phyloP scores from a whole-genome alignment of 2,888 invertebrate genomes.

The Nephrotoma guestfalica region DNA sequence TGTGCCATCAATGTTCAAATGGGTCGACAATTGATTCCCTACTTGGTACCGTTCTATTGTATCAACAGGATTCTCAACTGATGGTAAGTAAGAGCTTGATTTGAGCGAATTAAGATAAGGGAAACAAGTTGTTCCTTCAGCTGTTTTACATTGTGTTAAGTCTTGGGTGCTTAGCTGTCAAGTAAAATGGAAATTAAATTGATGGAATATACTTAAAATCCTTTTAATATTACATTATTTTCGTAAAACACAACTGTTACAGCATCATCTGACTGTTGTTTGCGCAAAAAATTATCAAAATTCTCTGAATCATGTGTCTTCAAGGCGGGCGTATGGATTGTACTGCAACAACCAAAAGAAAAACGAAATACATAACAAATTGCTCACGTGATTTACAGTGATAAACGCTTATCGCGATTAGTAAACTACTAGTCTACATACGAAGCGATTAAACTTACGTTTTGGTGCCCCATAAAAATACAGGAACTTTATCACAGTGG shows the following conservation, averaged over 20 bases:
- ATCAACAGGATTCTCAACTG: slow-evolving; percentile 43
- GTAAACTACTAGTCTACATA: neutral
- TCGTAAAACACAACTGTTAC: neutral
- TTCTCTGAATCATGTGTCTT: neutral
- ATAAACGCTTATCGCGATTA: neutral
- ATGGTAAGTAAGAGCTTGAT: slow-evolving; percentile 40
- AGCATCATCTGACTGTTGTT: neutral
- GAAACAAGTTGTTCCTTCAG: neutral
- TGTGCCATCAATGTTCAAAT: slow-evolving; percentile 17
- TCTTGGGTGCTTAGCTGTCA: neutral
- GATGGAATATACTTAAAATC: neutral
- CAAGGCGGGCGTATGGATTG: neutral
- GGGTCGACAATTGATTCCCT: slow-evolving; percentile 20
- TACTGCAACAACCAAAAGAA: neutral
- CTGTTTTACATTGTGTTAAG: neutral
- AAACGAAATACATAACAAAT: neutral
- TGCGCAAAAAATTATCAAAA: neutral
- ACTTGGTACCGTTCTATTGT: slow-evolving; percentile 38
- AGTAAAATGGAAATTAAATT: neutral
- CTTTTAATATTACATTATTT: neutral
- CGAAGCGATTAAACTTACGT: neutral
- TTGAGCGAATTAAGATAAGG: neutral
- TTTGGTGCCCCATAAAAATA: slow-evolving; percentile 39
- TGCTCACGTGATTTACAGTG: neutral
- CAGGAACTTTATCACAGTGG: slow-evolving; percentile 36